phyloP scores from a whole-genome alignment of 2,797 vertebrate genomes.

The Ctenosaura bakeri region DNA sequence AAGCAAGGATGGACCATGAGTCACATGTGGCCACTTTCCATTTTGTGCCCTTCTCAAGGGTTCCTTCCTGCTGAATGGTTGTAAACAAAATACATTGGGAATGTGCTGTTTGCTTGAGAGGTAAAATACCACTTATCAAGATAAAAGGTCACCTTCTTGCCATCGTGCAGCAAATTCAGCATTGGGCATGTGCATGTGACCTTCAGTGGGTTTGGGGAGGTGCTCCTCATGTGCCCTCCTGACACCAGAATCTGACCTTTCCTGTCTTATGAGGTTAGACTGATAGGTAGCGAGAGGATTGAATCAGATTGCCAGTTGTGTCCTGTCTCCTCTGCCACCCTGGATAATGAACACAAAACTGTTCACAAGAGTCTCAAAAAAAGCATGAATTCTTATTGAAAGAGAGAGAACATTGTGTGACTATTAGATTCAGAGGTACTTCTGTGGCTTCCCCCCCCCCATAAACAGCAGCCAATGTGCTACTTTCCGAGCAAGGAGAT shows the following conservation, averaged over 20 bases:
- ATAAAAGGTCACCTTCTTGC: too few relatives aligned
- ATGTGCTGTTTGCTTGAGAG: background rate
- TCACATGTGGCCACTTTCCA: too few relatives aligned
- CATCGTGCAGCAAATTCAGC: too few relatives aligned
- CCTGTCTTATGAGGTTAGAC: too few relatives aligned
- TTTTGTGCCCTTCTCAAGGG: background rate
- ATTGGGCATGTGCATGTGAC: too few relatives aligned
- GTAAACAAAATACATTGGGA: background rate
- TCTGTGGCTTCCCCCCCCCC: constrained; percentile 31
- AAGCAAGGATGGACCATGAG: background rate
- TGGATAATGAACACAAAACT: background rate
- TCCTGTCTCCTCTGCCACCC: background rate
- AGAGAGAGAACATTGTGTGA: background rate
- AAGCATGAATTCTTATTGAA: background rate
- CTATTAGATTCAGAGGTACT: constrained; percentile 15
- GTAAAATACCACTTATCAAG: background rate
- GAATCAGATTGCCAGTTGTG: background rate
- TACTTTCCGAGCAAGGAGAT: constrained; percentile 96
- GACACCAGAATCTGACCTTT: too few relatives aligned
- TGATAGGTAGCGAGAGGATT: background rate
- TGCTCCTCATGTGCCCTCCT: too few relatives aligned
- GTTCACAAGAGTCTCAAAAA: background rate
- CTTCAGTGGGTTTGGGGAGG: too few relatives aligned
- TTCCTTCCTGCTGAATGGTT: background rate
- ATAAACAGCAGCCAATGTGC: constrained; percentile 92